Evolutionary conservation across 2,113 vertebrate species (phyloP).

Genomic region (Cichladusa arquata): DNA sequence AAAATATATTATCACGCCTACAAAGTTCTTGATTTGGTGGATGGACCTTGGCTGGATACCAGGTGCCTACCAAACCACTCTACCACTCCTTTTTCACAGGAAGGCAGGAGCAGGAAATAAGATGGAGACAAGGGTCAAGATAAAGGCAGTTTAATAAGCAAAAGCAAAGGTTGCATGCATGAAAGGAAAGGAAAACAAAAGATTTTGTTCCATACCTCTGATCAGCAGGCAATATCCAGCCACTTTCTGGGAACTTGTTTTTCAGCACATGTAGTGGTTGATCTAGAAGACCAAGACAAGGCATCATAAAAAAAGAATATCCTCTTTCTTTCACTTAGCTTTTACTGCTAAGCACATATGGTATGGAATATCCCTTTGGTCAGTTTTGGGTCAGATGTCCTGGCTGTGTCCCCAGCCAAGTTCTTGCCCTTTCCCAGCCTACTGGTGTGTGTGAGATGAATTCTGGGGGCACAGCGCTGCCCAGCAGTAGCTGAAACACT

Average conservation of each 20-base stretch:
- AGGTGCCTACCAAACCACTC: not conserved
- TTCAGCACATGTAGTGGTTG: accelerated
- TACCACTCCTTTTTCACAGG: not conserved
- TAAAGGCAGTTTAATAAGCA: not conserved
- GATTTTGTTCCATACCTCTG: not conserved
- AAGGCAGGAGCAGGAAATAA: not conserved
- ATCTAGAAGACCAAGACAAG: not conserved
- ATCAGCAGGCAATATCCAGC: not conserved
- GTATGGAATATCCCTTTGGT: no score
- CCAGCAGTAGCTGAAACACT: not conserved
- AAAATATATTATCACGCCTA: not conserved
- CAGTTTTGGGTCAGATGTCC: not conserved
- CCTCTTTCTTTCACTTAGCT: not conserved
- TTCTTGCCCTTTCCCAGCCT: not conserved
- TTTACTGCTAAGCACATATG: not conserved
- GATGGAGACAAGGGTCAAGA: not conserved
- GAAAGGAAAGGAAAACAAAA: not conserved
- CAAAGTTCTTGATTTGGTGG: not conserved
- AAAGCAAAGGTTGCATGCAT: accelerated
- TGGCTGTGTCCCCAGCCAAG: not conserved
- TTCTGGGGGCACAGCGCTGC: accelerated
- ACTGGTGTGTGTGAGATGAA: not conserved
- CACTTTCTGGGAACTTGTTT: not conserved
- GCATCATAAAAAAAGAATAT: accelerated
- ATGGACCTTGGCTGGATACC: not conserved